These are phyloP conservation scores for Eumaeus atala DNA, from an alignment of 1,140 invertebrate species.

Conservation along the genomic window DNA sequence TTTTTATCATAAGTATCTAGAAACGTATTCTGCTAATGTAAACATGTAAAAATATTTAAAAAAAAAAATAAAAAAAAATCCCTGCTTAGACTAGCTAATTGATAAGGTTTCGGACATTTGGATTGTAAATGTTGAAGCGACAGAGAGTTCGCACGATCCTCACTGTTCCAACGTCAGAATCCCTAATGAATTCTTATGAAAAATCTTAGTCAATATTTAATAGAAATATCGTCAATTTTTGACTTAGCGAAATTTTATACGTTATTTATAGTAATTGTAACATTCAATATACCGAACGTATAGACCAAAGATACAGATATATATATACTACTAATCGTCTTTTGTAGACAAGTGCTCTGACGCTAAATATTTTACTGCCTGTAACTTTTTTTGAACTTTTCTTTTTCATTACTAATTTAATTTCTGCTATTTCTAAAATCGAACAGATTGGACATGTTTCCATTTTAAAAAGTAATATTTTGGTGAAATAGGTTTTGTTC, in stretches of 20 bases:
- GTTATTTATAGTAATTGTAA: constrained; percentile 65
- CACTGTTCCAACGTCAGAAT: constrained; percentile 27
- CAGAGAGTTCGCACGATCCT: constrained; percentile 24
- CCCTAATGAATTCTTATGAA: constrained; percentile 72
- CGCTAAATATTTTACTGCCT: not conserved
- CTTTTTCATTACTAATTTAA: not conserved
- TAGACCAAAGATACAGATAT: constrained; percentile 71
- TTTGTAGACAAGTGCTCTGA: not conserved
- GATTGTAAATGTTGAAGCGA: constrained; percentile 59
- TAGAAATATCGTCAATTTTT: constrained; percentile 72
- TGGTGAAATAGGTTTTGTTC: not conserved
- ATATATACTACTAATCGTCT: constrained; percentile 53
- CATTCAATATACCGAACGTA: constrained; percentile 58
- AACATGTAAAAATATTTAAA: constrained; percentile 67
- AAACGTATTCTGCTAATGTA: constrained; percentile 69
- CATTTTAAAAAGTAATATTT: too few species aligned
- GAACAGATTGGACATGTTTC: too few species aligned
- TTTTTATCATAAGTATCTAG: constrained; percentile 67
- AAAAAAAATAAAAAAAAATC: constrained; percentile 66
- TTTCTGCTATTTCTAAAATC: not conserved
- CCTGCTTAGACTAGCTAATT: constrained; percentile 64
- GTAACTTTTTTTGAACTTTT: not conserved
- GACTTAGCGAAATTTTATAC: constrained; percentile 74
- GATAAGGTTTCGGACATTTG: constrained; percentile 66
- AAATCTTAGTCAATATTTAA: constrained; percentile 72